A percentile compares a stretch with the other conserved stretches of the same genome.
These are phyloP conservation scores for Drosophila micromelanica DNA, from an alignment of 1,140 invertebrate species.

Conservation along the genomic window DNA sequence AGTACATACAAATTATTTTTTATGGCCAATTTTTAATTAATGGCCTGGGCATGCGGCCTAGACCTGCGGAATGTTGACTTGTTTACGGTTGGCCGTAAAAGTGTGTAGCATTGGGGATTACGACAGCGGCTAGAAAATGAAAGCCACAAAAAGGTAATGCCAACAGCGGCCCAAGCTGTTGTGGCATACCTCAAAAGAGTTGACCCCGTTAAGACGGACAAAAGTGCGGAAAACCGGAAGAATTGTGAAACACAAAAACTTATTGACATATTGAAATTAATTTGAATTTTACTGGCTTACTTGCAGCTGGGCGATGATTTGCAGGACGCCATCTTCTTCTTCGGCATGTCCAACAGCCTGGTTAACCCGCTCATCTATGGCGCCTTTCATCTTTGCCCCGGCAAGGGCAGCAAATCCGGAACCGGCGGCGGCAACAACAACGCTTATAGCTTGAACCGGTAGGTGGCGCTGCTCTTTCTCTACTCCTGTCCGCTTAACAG, in stretches of 20 bases:
- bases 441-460: conserved; percentile 80
- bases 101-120: conserved; percentile 30
- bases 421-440: conserved; percentile 69
- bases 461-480: conserved; percentile 8
- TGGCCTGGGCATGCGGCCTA: conserved; percentile 23
- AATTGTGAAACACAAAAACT: neutral
- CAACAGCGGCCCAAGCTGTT: conserved; percentile 19
- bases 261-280: conserved; percentile 52
- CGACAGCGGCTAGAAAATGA: conserved; percentile 30
- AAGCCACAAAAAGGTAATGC: conserved; percentile 24
- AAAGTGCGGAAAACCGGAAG: neutral
- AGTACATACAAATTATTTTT: conserved; percentile 67
- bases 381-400: conserved; percentile 91
- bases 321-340: conserved; percentile 90
- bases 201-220: neutral
- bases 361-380: conserved; percentile 95
- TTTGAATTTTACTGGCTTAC: conserved; percentile 49
- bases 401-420: conserved; percentile 65
- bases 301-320: conserved; percentile 87
- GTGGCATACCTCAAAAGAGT: conserved; percentile 8
- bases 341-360: conserved; percentile 94
- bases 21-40: conserved; percentile 72
- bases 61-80: conserved; percentile 50
- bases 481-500: neutral
- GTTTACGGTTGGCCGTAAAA: conserved; percentile 53